These are phyloP conservation scores for Aplocera efformata DNA, from an alignment of 2,888 invertebrate genomes.

Conservation along the genomic window DNA sequence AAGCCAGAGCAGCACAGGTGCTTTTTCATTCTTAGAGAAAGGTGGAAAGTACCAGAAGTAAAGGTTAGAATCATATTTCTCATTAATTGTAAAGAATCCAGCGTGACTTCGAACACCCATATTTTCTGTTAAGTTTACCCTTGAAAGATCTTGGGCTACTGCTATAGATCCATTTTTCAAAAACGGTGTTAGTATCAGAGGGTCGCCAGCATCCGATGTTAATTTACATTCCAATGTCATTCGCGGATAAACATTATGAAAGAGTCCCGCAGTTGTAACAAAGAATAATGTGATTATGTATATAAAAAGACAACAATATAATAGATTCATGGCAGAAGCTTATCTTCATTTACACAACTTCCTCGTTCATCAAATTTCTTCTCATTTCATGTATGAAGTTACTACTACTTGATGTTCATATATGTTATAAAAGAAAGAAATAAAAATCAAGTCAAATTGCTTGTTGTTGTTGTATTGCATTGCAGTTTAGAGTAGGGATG, in stretches of 20 bases:
- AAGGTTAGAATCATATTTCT: slow-evolving; percentile 76
- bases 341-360: no score
- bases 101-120: slow-evolving; percentile 77
- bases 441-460: no score
- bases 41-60: slow-evolving; percentile 85
- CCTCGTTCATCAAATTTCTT: no score
- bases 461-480: no score
- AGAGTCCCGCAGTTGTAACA: slow-evolving; percentile 1
- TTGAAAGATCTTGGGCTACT: slow-evolving; percentile 65
- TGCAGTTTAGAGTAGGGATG: no score
- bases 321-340: no score
- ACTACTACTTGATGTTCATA: no score
- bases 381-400: no score
- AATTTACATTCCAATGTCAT: slow-evolving; percentile 44
- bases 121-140: slow-evolving; percentile 52
- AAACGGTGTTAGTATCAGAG: slow-evolving; percentile 81
- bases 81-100: slow-evolving; percentile 82
- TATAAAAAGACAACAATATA: background rate
- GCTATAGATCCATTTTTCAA: slow-evolving; percentile 72
- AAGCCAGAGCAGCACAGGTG: slow-evolving; percentile 79
- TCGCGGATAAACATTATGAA: slow-evolving; percentile 53
- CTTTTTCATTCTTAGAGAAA: slow-evolving; percentile 51
- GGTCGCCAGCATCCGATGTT: slow-evolving; percentile 48
- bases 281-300: slow-evolving; percentile 1
- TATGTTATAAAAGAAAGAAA: no score